phyloP scores from a whole-genome alignment of 2,797 vertebrate genomes.

The Microctenopoma steveboyesi region DNA sequence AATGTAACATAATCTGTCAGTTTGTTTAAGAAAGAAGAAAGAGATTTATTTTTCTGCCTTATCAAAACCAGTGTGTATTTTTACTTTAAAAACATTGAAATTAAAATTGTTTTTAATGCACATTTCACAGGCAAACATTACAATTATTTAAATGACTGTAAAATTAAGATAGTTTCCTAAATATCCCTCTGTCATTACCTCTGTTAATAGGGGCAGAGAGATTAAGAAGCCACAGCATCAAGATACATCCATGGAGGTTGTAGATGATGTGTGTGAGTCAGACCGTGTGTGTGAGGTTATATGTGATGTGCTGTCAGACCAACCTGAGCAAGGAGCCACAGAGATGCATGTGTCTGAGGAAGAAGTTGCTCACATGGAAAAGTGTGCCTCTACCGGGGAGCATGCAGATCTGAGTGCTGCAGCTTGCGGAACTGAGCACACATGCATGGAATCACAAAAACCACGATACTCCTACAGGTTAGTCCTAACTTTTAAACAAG shows the following conservation, averaged over 20 bases:
- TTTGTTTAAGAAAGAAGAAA: not conserved
- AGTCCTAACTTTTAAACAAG: slow-evolving; percentile 35
- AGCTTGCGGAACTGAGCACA: not conserved
- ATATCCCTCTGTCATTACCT: slow-evolving; percentile 10
- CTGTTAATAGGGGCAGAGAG: slow-evolving; percentile 52
- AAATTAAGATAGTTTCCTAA: not conserved
- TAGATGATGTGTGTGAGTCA: slow-evolving; percentile 57
- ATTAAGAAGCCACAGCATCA: slow-evolving; percentile 50
- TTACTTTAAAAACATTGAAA: not conserved
- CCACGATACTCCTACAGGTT: slow-evolving; percentile 82
- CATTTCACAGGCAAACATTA: too few relatives aligned
- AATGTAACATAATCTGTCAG: not conserved
- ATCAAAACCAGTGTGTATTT: not conserved
- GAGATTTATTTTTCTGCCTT: not conserved
- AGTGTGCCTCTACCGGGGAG: not conserved
- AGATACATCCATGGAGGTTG: slow-evolving; percentile 70
- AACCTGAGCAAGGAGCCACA: slow-evolving; percentile 71
- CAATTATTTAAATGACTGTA: not conserved
- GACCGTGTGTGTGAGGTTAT: slow-evolving; percentile 65
- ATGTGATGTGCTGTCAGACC: slow-evolving; percentile 42
- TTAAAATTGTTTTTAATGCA: not conserved
- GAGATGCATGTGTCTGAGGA: slow-evolving; percentile 65
- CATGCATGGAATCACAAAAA: slow-evolving; percentile 45
- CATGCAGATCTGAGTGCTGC: slow-evolving; percentile 9
- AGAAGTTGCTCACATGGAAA: slow-evolving; percentile 17